Base-by-base conservation (phyloP, 2,113 vertebrate genomes). In the Phaethon lepturus region DNA sequence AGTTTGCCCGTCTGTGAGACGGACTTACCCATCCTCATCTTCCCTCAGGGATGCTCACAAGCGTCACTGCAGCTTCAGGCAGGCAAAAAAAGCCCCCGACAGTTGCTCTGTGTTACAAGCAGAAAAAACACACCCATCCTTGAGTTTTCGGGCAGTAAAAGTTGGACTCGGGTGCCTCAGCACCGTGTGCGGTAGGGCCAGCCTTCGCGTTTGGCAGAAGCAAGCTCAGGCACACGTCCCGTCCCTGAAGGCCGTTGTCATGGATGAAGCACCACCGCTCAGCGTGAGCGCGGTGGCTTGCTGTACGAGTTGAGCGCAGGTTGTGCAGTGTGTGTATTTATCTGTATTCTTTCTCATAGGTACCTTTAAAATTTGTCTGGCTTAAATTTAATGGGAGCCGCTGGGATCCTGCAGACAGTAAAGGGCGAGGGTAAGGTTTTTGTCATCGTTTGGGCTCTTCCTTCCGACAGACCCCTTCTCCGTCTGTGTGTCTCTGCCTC, bases 301-400 rank as follows among this genome's bases (percentile, higher is more conserved):
- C 92, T 88, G 24, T 86, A 33, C 89, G 53, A 94, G 77, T 78
- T 44, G 92, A 96, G 97, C 45, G 89, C 96, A 28, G 94, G 59
- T 80, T 38, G 97, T 97, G 96, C 97, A 97, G 98, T 98, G 98
- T 99, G 98, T 98, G 98, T 98, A 98, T 99, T 99, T 98, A 99
- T 98, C 98, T 99, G 99, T 99, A 99, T 99, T 99, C 99, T 99
- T 99, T 99, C 98, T 99, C 99, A 98, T 99, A 99, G 99, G 99
- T 99, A 96, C 99, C 99, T 97, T 99, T 99, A 99, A 97, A 90
- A 98, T 99, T 99, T 99, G 99, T 99, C 98, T 99, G 99, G 99
- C 99, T 99, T 99, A 99, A 94, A 98, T 99, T 99, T 98, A 99
- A 98, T 99, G 99, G 99, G 99, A 99, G 99, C 99, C 98, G 99